A percentile compares a stretch with the other conserved stretches of the same genome.
phyloP scores from a whole-genome alignment of 2,113 vertebrate genomes.

The Peromyscus maniculatus region DNA sequence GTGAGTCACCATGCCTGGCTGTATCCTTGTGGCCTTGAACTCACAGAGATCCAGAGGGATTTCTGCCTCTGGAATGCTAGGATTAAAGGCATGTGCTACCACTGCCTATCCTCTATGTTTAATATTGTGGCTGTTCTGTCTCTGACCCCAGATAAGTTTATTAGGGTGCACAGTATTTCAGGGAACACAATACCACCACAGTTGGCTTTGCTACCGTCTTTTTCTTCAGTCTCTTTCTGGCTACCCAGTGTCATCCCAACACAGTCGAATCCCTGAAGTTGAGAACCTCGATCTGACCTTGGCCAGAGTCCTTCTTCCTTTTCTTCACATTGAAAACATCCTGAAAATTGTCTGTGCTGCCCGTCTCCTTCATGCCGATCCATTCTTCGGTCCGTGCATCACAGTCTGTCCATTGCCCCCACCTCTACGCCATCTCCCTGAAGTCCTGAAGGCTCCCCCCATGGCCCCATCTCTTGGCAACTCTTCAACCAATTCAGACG shows the following conservation, averaged over 20 bases:
- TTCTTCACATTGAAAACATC: conserved; percentile 19
- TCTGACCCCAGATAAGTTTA: too few relatives aligned
- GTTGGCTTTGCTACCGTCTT: not conserved
- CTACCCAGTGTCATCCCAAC: not conserved
- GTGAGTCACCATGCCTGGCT: too few relatives aligned
- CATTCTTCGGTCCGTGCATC: not conserved
- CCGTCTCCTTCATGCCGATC: not conserved
- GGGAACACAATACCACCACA: too few relatives aligned
- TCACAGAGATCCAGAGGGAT: too few relatives aligned
- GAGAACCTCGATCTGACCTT: not conserved
- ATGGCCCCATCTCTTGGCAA: not conserved
- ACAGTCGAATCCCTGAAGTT: not conserved
- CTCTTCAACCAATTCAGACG: not conserved
- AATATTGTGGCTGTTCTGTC: too few relatives aligned
- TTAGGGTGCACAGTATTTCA: too few relatives aligned
- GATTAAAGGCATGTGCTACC: too few relatives aligned
- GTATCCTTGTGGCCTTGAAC: too few relatives aligned
- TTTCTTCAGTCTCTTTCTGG: not conserved
- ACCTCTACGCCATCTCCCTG: not conserved
- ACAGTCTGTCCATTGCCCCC: not conserved
- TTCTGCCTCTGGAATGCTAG: too few relatives aligned
- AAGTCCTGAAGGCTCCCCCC: not conserved
- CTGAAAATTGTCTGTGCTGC: not conserved
- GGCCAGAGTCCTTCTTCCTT: not conserved
- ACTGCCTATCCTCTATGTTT: too few relatives aligned